phyloP scores from a whole-genome alignment of 2,113 vertebrate species.

The Vulpes vulpes region DNA sequence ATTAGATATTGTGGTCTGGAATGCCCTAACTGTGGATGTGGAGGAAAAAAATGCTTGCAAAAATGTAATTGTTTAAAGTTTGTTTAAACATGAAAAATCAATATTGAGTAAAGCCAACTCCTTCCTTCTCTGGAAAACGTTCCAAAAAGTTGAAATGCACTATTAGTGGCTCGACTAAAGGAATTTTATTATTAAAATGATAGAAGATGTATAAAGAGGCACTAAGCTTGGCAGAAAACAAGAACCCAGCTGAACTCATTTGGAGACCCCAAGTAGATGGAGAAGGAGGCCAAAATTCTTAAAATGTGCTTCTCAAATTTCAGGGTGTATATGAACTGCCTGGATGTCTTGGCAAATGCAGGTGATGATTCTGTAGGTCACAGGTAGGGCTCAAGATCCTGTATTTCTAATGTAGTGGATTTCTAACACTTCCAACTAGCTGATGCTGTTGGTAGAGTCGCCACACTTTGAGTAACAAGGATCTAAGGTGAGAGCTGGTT shows the following conservation, averaged over 20 bases:
- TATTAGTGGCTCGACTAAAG: neutral
- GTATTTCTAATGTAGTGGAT: neutral
- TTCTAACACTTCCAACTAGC: neutral
- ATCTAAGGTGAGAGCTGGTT: neutral
- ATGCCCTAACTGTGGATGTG: neutral
- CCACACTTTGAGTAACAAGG: neutral
- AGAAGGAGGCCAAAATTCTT: neutral
- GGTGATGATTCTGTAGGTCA: neutral
- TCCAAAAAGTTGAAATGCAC: neutral
- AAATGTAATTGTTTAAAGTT: conserved; percentile 28
- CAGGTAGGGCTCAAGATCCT: neutral
- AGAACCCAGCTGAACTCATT: neutral
- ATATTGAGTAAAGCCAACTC: neutral
- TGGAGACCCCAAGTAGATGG: neutral
- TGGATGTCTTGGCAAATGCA: neutral
- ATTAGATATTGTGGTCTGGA: neutral
- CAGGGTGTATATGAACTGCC: neutral
- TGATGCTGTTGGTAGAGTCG: neutral
- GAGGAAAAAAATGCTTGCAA: neutral
- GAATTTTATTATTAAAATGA: neutral
- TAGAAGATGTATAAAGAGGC: neutral
- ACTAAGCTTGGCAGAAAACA: neutral
- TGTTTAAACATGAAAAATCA: conserved; percentile 14
- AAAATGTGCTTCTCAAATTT: neutral
- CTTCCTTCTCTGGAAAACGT: neutral